These are phyloP conservation scores for Toxostoma redivivum DNA, from an alignment of 2,113 vertebrate genomes.

Conservation along the genomic window DNA sequence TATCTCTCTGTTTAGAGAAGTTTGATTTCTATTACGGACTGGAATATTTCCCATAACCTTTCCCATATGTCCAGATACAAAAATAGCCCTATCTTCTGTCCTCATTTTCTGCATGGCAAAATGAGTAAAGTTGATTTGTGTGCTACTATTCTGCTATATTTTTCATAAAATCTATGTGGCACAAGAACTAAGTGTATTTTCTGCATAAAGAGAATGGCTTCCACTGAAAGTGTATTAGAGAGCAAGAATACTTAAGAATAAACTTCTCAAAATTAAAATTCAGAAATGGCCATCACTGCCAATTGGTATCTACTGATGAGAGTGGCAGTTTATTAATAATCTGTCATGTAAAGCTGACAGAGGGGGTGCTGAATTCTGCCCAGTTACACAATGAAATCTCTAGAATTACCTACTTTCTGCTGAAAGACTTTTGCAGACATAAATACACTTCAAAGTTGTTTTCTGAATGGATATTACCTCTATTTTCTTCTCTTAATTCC, in stretches of 20 bases:
- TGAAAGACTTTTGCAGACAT: constrained; percentile 26
- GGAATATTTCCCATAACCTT: neutral
- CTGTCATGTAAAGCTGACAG: constrained; percentile 53
- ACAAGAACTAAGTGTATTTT: neutral
- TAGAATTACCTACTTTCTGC: constrained; percentile 14
- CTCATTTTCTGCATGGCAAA: neutral
- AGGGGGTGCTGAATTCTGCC: constrained; percentile 24
- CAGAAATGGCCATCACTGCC: neutral
- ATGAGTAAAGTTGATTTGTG: neutral
- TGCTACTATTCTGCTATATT: neutral
- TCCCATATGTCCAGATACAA: neutral
- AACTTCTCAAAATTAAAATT: constrained; percentile 28
- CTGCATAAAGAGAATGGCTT: neutral
- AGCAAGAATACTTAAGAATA: constrained; percentile 14
- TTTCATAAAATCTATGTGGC: neutral
- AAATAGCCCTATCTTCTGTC: neutral
- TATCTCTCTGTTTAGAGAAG: neutral
- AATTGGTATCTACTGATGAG: constrained; percentile 35
- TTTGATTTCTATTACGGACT: neutral
- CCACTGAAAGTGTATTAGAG: neutral
- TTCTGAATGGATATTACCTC: neutral
- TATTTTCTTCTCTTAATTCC: neutral
- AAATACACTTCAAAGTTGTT: constrained; percentile 23
- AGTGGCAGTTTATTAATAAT: constrained; percentile 67
- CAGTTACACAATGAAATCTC: constrained; percentile 50